Evolutionary conservation across 2,797 vertebrate genomes (phyloP).

Genomic region (Gadopsis bispinosus): DNA sequence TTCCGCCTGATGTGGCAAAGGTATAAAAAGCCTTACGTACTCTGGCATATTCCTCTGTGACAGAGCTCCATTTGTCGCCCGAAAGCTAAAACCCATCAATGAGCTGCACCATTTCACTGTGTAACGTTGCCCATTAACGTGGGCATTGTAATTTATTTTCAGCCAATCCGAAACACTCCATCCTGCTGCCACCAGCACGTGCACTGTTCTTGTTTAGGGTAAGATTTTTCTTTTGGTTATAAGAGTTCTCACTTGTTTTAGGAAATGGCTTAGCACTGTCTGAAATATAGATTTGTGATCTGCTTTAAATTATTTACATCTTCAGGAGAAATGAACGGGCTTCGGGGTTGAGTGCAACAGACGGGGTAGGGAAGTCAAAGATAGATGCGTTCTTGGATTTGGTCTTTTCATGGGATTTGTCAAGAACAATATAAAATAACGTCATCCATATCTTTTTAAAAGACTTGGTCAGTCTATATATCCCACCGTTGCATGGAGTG

Average conservation of each 20-base stretch:
- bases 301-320: not conserved
- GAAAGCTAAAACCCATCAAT: not conserved
- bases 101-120: not conserved
- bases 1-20: not conserved
- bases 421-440: not conserved
- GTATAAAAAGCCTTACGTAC: not conserved
- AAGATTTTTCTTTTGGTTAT: not conserved
- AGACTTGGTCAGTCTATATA: not conserved
- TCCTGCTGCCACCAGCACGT: not conserved
- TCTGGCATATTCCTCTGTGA: not conserved
- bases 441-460: not conserved
- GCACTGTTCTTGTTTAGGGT: not conserved
- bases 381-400: not conserved
- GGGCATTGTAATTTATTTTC: too few relatives aligned
- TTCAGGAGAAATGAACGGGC: not conserved
- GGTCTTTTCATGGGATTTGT: not conserved
- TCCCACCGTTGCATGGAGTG: not conserved
- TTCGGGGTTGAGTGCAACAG: not conserved
- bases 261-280: not conserved
- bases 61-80: not conserved
- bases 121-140: not conserved
- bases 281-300: not conserved
- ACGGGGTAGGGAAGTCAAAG: not conserved
- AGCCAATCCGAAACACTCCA: not conserved
- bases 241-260: not conserved